Evolutionary conservation across 2,797 vertebrate genomes (phyloP).

Genomic region (Enteromius afrohamiltoni): DNA sequence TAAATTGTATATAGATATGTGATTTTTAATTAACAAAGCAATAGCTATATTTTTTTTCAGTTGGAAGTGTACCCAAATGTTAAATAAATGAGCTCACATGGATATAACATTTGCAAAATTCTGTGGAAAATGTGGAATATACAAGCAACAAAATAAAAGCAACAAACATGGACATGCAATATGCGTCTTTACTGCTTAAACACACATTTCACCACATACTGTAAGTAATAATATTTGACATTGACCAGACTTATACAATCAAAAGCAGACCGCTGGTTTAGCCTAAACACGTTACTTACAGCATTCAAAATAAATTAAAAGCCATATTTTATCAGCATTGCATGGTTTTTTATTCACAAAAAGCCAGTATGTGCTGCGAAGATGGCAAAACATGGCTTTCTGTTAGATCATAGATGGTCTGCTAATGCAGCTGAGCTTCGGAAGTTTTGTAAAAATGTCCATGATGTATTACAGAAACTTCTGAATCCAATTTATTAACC

Average conservation of each 20-base stretch:
- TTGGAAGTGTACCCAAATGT: background rate
- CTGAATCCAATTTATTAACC: background rate
- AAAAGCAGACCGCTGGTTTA: conserved; percentile 15
- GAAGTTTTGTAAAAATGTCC: background rate
- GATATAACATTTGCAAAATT: conserved; percentile 8
- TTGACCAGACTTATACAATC: conserved; percentile 17
- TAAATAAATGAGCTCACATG: background rate
- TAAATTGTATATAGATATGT: background rate
- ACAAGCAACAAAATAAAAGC: background rate
- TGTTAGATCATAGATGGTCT: background rate
- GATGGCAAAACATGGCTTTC: background rate
- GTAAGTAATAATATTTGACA: conserved; percentile 25
- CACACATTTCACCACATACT: conserved; percentile 11
- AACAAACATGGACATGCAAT: background rate
- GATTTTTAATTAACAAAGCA: background rate
- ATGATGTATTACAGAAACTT: background rate
- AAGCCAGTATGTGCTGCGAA: background rate
- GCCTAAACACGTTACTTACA: background rate
- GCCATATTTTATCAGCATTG: conserved; percentile 13
- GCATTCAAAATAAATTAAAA: conserved; percentile 32
- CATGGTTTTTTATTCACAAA: background rate
- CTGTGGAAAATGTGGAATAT: conserved; percentile 1
- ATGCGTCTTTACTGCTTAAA: background rate
- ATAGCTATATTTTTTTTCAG: background rate
- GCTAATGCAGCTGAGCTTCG: background rate